A percentile compares a stretch with the other conserved stretches of the same genome.
Conservation (phyloP, 2,113 vertebrate genomes). For the Amazona guildingii region DNA sequence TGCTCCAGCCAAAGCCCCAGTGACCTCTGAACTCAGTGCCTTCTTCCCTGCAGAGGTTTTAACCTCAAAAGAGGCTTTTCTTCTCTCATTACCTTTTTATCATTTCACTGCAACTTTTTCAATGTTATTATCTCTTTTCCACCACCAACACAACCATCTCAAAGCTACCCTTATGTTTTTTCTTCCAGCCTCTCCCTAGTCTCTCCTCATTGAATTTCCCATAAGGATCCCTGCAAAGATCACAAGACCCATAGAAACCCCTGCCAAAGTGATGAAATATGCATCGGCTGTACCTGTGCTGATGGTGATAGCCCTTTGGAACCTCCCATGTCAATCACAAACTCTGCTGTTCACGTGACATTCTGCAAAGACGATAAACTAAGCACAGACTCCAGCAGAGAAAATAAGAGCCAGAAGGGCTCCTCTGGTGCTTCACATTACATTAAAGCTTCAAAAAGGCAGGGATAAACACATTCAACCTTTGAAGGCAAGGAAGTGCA, state of each 20-base stretch:
- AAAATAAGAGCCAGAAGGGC: conserved; percentile 24
- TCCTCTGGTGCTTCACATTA: conserved; percentile 9
- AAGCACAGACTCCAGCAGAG: not conserved
- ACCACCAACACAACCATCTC: not conserved
- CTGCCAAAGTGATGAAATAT: conserved; percentile 34
- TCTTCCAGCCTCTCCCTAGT: not conserved
- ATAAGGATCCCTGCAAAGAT: not conserved
- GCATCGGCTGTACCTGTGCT: not conserved
- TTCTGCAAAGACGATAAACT: conserved; percentile 14
- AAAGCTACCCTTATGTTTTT: not conserved
- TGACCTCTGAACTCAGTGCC: not conserved
- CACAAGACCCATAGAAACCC: not conserved
- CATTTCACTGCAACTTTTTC: not conserved
- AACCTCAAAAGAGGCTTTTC: not conserved
- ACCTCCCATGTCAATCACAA: not conserved
- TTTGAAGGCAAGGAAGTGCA: not conserved
- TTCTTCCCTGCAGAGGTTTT: not conserved
- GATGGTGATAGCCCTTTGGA: not conserved
- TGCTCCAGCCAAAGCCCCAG: not conserved
- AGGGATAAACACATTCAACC: not conserved
- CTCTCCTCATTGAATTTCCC: conserved; percentile 9
- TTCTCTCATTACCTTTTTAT: not conserved
- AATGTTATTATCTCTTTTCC: not conserved
- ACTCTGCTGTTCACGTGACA: not conserved
- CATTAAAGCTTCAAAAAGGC: not conserved